Percentiles rank a stretch among this genome's conserved stretches.
These are phyloP conservation scores for Hemicordylus capensis DNA, from an alignment of 2,113 vertebrate genomes.

Conservation along the genomic window DNA sequence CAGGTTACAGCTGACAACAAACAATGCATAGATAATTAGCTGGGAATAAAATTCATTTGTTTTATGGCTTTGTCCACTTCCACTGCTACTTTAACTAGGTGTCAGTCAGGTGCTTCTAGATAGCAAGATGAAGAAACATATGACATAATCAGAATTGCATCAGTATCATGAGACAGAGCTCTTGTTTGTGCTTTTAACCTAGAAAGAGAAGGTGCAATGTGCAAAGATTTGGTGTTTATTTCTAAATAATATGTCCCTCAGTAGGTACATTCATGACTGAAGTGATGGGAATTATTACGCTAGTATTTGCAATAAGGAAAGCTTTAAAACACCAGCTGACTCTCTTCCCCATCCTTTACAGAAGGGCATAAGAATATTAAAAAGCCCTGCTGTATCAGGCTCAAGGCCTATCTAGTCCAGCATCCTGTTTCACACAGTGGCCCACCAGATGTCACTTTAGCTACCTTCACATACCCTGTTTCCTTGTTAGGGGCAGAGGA, in stretches of 20 bases:
- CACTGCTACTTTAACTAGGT: neutral
- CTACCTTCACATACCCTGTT: neutral
- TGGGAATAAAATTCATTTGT: neutral
- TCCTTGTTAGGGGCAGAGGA: neutral
- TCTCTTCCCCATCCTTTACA: neutral
- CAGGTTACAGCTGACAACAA: neutral
- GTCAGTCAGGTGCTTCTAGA: constrained; percentile 24
- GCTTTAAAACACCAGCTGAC: no score
- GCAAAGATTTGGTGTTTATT: neutral
- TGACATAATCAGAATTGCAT: constrained; percentile 50
- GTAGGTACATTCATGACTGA: neutral
- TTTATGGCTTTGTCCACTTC: neutral
- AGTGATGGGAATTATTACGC: neutral
- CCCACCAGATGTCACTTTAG: neutral
- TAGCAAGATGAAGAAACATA: neutral
- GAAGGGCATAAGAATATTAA: no score
- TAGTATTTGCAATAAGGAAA: no score
- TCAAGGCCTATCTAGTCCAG: no score
- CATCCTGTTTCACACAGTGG: no score
- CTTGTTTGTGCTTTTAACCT: neutral
- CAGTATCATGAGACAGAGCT: constrained; percentile 41
- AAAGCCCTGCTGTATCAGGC: no score
- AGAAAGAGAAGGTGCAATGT: neutral
- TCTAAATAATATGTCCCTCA: neutral
- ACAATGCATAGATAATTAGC: neutral